Conservation (phyloP, 2,797 vertebrate species). For the Poecile montanus region DNA sequence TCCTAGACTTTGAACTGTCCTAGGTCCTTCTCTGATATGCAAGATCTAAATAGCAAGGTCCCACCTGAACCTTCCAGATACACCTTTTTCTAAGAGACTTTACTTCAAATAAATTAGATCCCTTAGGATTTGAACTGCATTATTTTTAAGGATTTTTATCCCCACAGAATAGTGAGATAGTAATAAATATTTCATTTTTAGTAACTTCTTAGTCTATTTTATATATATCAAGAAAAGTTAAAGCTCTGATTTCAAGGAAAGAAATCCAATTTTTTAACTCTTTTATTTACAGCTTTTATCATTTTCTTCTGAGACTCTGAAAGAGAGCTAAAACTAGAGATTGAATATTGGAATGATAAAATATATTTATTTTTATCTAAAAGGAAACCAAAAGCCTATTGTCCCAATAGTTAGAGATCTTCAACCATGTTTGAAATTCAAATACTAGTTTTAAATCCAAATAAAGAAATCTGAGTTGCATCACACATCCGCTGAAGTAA, state of each 20-base stretch:
- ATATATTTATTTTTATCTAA: not conserved
- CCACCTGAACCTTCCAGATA: conserved; percentile 10
- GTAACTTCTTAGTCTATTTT: conserved; percentile 22
- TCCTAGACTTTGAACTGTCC: conserved; percentile 19
- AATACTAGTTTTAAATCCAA: not conserved
- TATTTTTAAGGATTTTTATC: conserved; percentile 38
- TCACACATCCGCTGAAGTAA: not conserved
- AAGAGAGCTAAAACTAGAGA: not conserved
- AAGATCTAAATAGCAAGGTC: conserved; percentile 28
- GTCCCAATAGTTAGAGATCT: not conserved
- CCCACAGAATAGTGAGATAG: conserved; percentile 4
- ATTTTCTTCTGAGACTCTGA: not conserved
- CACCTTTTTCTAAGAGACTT: conserved; percentile 19
- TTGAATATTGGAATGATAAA: not conserved
- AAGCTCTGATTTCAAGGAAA: not conserved
- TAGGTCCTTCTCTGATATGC: not conserved
- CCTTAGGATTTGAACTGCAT: conserved; percentile 3
- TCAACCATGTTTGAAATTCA: not conserved
- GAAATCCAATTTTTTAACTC: not conserved
- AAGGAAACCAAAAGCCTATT: not conserved
- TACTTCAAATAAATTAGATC: conserved; percentile 51
- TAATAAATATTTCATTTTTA: conserved; percentile 49
- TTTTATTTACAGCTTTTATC: not conserved
- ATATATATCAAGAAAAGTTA: not conserved
- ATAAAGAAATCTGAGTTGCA: not conserved